A percentile compares a stretch with the other conserved stretches of the same genome.
phyloP scores from a whole-genome alignment of 2,113 vertebrate genomes.

The Calcarius ornatus region DNA sequence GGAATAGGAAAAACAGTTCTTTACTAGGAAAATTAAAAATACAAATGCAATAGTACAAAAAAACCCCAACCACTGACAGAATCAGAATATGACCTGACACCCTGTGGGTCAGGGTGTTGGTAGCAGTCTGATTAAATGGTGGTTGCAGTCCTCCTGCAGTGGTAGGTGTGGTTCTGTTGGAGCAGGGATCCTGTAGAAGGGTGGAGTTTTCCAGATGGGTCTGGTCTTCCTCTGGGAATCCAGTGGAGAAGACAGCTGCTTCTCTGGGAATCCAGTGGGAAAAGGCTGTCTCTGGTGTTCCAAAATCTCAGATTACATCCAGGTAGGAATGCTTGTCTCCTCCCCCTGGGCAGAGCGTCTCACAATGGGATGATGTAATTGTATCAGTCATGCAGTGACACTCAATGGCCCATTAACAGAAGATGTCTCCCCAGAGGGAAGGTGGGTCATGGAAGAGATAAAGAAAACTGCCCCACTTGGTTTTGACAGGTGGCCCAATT shows the following conservation, averaged over 20 bases:
- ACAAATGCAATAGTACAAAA: not conserved
- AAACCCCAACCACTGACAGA: not conserved
- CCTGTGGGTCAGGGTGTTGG: not conserved
- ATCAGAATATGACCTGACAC: not conserved
- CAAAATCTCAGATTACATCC: not conserved
- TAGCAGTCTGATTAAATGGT: not conserved
- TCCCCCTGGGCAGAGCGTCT: not conserved
- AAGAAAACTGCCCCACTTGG: not conserved
- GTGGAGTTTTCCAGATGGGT: no score
- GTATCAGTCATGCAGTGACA: not conserved
- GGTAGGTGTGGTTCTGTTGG: not conserved
- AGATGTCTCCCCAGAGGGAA: not conserved
- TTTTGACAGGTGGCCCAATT: not conserved
- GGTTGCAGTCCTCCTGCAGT: not conserved
- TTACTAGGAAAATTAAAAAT: not conserved
- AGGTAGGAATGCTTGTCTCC: not conserved
- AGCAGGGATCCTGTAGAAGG: not conserved
- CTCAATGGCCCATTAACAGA: not conserved
- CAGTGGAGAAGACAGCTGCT: no score
- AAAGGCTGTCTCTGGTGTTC: not conserved
- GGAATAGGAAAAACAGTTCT: not conserved
- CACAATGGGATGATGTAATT: not conserved
- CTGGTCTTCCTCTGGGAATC: not conserved
- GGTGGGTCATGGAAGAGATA: not conserved
- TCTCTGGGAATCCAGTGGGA: not conserved